These are phyloP conservation scores for Argyrosomus regius DNA, from an alignment of 2,797 vertebrate species.

Conservation along the genomic window DNA sequence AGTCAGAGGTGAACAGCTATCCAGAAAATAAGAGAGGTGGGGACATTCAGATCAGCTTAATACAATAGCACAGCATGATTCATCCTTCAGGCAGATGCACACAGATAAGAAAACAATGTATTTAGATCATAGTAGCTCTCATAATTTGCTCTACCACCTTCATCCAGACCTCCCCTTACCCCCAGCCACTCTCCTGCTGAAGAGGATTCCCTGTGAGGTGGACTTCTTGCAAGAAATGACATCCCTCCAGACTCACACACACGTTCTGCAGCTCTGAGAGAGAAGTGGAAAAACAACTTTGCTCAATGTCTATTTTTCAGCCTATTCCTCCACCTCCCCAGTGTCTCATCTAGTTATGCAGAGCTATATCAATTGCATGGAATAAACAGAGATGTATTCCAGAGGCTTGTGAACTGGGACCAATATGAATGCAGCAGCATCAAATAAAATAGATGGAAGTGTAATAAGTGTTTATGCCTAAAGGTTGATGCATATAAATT, in stretches of 20 bases:
- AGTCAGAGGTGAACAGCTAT: neutral
- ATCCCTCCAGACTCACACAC: slow-evolving; percentile 83
- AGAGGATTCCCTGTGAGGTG: slow-evolving; percentile 90
- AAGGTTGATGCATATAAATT: slow-evolving; percentile 22
- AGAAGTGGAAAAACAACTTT: slow-evolving; percentile 16
- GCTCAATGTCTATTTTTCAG: slow-evolving; percentile 21
- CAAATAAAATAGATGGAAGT: slow-evolving; percentile 17
- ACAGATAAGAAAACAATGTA: slow-evolving; percentile 1
- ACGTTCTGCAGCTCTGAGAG: slow-evolving; percentile 86
- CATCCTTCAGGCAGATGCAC: neutral
- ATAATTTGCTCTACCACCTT: neutral
- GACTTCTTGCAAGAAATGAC: slow-evolving; percentile 85
- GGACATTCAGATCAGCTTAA: neutral
- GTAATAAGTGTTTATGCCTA: neutral
- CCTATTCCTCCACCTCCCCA: slow-evolving; percentile 20
- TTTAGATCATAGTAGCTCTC: neutral
- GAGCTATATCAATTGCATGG: neutral
- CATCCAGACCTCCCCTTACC: slow-evolving; percentile 80
- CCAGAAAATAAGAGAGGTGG: neutral
- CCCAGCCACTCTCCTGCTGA: slow-evolving; percentile 90
- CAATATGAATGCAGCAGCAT: neutral
- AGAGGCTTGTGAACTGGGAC: neutral
- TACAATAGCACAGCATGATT: neutral
- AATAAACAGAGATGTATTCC: slow-evolving; percentile 21
- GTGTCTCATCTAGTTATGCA: slow-evolving; percentile 1